Evolutionary conservation across 2,888 invertebrate species (phyloP), one percentile per base, ranked within the genome.

Genomic region (Drosophila prostipennis): DNA sequence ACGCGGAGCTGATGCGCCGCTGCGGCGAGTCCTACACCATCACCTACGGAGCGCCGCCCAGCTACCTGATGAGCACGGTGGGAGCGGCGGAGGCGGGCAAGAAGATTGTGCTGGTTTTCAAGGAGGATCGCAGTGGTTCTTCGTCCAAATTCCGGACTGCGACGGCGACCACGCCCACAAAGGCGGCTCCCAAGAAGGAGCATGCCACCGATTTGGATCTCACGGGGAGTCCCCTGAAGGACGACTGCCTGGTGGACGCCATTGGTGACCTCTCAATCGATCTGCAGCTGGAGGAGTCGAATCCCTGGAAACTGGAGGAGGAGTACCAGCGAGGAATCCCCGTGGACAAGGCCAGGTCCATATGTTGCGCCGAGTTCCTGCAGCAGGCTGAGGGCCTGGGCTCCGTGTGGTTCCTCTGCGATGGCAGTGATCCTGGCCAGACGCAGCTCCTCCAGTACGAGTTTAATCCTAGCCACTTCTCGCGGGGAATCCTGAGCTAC

Each of bases 381-480:
- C 91, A 91, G 64, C 59, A 75, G 7, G 64, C 75, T 7, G 72
- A 70, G 3, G 84, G 74, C 1, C 40, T 61, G 5, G 92, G 91
- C 0, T 89, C 93, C 90, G 65, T 93, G 90, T 86, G 95, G 96
- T 55, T 93, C 94, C 76, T 95, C 93, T 93, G 95, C 95, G 71
- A 93, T 93, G 64, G 93, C 94, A 23, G 93, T 0, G 94, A 95
- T 84, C 54, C 59, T 4, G 92, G 94, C 42, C 92, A 94, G 14
- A 90, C 89, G 0, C 72, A 90, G 16, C 46, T 92, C 1, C 56
- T 91, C 8, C 86, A 90, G 52, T 86, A 87, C 43, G 90, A 91
- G 42, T 91, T 89, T 32, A 69, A 72, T n/a, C 48, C 59, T 1
- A 65, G 61, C 1, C 78, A 77, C 14, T 87, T 89, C 51, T 78